Percentiles rank a stretch among this genome's conserved stretches.
Evolutionary conservation across 2,797 vertebrate species (phyloP).

Genomic region (Podarcis lilfordi): DNA sequence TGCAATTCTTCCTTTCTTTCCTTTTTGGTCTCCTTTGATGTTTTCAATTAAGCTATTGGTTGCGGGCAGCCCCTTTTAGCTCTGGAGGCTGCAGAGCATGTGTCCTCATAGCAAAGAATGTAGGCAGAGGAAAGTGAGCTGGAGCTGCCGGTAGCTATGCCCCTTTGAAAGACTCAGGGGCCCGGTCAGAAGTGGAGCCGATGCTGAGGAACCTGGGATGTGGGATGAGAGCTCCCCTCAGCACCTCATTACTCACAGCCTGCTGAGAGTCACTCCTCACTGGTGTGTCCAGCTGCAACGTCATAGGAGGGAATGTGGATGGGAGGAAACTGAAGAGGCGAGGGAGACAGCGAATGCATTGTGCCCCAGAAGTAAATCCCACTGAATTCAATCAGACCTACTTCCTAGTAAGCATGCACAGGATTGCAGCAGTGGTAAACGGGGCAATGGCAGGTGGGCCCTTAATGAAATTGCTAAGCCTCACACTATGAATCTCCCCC

Average conservation of each 20-base stretch:
- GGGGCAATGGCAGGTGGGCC: too few relatives aligned
- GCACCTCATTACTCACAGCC: slow-evolving; percentile 1
- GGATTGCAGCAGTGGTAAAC: not conserved
- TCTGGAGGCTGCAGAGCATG: not conserved
- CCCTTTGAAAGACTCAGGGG: not conserved
- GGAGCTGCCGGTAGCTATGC: not conserved
- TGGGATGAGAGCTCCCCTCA: not conserved
- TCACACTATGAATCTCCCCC: not conserved
- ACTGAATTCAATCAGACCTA: not conserved
- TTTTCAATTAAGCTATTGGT: not conserved
- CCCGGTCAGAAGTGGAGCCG: not conserved
- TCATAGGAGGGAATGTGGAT: not conserved
- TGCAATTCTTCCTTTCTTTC: not conserved
- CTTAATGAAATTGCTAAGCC: not conserved
- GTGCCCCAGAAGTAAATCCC: not conserved
- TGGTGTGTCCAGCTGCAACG: not conserved
- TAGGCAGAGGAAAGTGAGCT: not conserved
- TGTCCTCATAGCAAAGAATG: not conserved
- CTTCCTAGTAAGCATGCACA: not conserved
- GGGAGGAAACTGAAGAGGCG: too few relatives aligned
- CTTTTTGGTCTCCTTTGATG: not conserved
- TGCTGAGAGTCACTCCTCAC: not conserved
- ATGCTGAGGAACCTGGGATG: not conserved
- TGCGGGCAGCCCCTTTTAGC: not conserved
- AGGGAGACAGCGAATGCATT: not conserved